Evolutionary conservation across 1,140 invertebrate genomes (phyloP), one percentile per base, ranked within the genome.

Genomic region (Drosophila arawakana): DNA sequence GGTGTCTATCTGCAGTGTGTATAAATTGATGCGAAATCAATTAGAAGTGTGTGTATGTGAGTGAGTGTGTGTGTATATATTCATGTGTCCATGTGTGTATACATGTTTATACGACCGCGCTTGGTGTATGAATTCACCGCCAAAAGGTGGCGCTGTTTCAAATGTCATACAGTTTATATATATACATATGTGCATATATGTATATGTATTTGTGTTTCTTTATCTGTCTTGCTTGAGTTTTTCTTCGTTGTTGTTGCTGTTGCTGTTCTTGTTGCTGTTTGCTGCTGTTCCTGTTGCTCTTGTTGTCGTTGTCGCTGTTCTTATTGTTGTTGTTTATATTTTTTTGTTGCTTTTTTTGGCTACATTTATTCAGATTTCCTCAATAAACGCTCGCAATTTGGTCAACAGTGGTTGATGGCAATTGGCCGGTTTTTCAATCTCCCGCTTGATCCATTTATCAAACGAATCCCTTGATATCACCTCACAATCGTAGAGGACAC

Each of bases 381-480:
- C 75, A 11, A 89, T 84, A 44, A 89, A 84, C n/a, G 50, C 35
- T 8, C 80, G 75, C 52, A 89, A 52, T 21, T 78, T 82, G 47
- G 71, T 78, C 30, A 78, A 76, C 0, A 89, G 66, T 0, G 69
- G 58, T 15, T 74, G 57, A 2, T 71, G 74, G 44, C 69, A 73
- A 21, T 34, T 41, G 4, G 57, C 58, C 8, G 13, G 71, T 69
- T 35, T 84, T 74, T 68, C 72, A 1, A 68, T 58, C 41, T 89
- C 80, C 46, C 77, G 75, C 54, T 88, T 82, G 7, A 85, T 73
- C 86, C 86, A 90, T 43, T 90, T 90, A 44, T 90, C 73, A 35
- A 90, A 90, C 0, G 86, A 90, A 15, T 90, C 86, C 50, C 81
- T 76, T 4, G 86, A 83, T 58, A 90, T 90, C 10, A 90, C 88